Conservation (phyloP, 1,140 invertebrate genomes). For the Trichonephila clavata region DNA sequence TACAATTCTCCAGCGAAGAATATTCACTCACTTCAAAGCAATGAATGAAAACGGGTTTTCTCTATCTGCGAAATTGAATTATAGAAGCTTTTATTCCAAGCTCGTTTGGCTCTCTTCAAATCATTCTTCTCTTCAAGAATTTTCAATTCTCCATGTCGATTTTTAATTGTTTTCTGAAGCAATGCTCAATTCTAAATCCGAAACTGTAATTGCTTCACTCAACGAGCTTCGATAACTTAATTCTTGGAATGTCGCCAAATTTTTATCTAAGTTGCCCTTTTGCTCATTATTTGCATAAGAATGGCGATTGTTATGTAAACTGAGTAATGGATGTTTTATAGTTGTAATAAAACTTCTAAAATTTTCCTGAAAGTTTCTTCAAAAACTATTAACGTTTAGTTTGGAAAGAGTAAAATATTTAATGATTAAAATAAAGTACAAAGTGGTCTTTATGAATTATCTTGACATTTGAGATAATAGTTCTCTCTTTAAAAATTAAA, state of each 20-base stretch:
- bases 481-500: not conserved
- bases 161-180: too few species aligned
- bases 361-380: not conserved
- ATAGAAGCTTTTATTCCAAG: too few species aligned
- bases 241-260: not conserved
- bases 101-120: too few species aligned
- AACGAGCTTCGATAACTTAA: not conserved
- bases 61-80: too few species aligned
- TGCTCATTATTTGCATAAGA: conserved; percentile 5
- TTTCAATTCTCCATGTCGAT: too few species aligned
- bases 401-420: not conserved
- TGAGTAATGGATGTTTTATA: not conserved
- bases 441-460: not conserved
- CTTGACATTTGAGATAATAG: not conserved
- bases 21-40: too few species aligned
- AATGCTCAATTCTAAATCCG: too few species aligned
- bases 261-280: not conserved
- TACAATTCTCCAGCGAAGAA: too few species aligned
- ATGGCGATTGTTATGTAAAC: not conserved
- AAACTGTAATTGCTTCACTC: too few species aligned
- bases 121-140: too few species aligned
- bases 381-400: not conserved
- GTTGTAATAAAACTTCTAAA: not conserved
- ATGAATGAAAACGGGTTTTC: too few species aligned
- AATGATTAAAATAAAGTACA: not conserved